Evolutionary conservation across 2,113 vertebrate genomes (phyloP).

Genomic region (Neogale vison): DNA sequence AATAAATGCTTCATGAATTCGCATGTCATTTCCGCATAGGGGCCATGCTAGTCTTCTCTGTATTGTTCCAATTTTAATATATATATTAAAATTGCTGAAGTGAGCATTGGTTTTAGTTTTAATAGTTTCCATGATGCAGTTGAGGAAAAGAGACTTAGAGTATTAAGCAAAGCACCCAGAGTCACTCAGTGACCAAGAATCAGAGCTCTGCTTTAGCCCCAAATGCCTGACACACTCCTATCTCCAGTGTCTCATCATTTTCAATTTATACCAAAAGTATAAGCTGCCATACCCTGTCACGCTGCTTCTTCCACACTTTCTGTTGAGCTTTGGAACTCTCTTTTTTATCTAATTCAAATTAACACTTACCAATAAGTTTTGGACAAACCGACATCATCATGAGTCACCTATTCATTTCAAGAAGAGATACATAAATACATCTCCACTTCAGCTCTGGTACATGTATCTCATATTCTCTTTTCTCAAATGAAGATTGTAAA

Average conservation of each 20-base stretch:
- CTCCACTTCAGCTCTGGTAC: background rate
- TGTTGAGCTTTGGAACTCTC: background rate
- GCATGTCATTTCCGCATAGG: background rate
- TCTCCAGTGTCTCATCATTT: background rate
- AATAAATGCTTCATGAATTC: background rate
- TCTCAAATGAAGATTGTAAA: background rate
- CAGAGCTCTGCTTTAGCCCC: background rate
- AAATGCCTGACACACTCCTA: background rate
- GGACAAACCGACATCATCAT: background rate
- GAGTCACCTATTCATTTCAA: background rate
- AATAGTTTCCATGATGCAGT: background rate
- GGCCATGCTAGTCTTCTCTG: background rate
- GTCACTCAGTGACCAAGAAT: background rate
- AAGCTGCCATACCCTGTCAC: accelerated
- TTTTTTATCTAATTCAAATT: background rate
- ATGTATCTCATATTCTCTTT: background rate
- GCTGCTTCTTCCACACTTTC: background rate
- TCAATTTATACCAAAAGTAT: background rate
- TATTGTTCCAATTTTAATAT: background rate
- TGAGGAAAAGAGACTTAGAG: background rate
- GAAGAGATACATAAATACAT: background rate
- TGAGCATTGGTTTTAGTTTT: background rate
- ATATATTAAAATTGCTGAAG: accelerated
- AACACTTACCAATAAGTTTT: background rate
- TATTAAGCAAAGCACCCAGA: background rate